Conservation (phyloP, 1,140 invertebrate genomes). For the Trissolcus basalis region DNA sequence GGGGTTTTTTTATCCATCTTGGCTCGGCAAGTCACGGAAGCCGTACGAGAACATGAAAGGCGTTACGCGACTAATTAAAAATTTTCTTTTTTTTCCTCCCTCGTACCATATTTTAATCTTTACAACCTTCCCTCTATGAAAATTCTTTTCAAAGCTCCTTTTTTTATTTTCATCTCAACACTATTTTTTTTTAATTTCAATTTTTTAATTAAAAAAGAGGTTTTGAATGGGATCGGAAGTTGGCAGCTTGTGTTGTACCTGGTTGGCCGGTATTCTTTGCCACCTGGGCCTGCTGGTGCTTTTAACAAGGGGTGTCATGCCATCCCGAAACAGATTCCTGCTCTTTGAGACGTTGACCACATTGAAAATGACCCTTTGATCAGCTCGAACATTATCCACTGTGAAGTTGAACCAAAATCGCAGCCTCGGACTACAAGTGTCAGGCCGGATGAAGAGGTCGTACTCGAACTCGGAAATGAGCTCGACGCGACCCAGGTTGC, state of each 20-base stretch:
- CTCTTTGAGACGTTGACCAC: slow-evolving; percentile 97
- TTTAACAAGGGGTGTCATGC: slow-evolving; percentile 95
- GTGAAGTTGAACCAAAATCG: slow-evolving; percentile 99
- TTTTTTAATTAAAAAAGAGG: background rate
- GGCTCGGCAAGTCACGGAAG: too few relatives aligned
- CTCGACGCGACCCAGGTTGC: slow-evolving; percentile 96
- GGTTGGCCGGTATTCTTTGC: slow-evolving; percentile 78
- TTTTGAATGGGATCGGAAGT: background rate
- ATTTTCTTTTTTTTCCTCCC: too few relatives aligned
- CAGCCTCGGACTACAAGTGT: slow-evolving; percentile 95
- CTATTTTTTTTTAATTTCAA: too few relatives aligned
- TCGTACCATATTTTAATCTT: too few relatives aligned
- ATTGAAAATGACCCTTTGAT: slow-evolving; percentile 98
- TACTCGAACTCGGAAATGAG: slow-evolving; percentile 96
- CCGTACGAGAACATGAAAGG: too few relatives aligned
- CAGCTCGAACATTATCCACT: slow-evolving; percentile 94
- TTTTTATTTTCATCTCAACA: too few relatives aligned
- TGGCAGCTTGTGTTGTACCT: slow-evolving; percentile 84
- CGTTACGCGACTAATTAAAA: too few relatives aligned
- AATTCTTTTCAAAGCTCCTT: too few relatives aligned
- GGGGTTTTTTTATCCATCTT: too few relatives aligned
- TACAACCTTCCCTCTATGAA: too few relatives aligned
- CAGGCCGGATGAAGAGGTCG: slow-evolving; percentile 96
- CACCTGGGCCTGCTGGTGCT: slow-evolving; percentile 93
- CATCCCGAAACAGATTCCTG: slow-evolving; percentile 90